Percentiles rank a stretch among this genome's conserved stretches.
phyloP scores from a whole-genome alignment of 2,113 vertebrate species.

The Gyps fulvus region DNA sequence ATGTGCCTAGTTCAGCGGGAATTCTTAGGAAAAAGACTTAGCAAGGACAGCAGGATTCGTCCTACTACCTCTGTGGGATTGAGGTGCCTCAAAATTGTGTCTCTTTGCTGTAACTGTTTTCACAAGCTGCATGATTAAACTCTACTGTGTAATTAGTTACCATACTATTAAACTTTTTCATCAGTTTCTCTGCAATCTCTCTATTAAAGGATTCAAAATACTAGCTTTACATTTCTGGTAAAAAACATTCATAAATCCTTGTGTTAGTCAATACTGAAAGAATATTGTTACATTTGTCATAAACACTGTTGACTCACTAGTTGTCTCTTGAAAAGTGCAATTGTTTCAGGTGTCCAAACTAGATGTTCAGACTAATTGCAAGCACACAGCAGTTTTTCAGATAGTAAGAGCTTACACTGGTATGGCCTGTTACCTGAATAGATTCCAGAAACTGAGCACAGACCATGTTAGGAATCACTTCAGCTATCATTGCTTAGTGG shows the following conservation, averaged over 20 bases:
- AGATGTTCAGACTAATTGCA: conserved; percentile 1
- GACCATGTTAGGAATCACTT: neutral
- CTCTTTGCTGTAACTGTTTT: neutral
- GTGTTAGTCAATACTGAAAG: conserved; percentile 5
- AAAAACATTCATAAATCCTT: conserved; percentile 9
- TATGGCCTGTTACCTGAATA: neutral
- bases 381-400: neutral
- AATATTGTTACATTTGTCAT: neutral
- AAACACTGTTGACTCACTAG: neutral
- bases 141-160: neutral
- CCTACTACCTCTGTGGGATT: neutral
- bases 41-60: neutral
- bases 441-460: neutral
- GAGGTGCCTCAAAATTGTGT: neutral
- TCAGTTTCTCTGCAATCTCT: neutral
- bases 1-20: neutral
- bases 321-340: conserved; percentile 4
- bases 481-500: neutral
- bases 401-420: neutral
- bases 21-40: neutral
- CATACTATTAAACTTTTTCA: neutral
- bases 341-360: conserved; percentile 10
- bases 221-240: neutral
- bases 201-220: neutral
- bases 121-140: neutral